Conservation (phyloP, 2,888 invertebrate species). For the Rotaria sp. region DNA sequence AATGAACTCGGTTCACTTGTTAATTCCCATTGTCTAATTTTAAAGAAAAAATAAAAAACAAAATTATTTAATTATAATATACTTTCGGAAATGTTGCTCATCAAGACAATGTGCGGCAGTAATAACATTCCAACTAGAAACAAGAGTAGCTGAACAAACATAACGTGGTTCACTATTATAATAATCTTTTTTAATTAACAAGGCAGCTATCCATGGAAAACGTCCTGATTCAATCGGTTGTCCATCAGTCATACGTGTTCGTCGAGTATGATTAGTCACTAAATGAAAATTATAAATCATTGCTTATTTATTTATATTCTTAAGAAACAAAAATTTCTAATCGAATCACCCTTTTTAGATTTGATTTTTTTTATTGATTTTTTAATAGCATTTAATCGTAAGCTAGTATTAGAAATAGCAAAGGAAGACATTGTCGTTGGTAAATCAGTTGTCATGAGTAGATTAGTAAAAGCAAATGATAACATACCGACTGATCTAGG, state of each 20-base stretch:
- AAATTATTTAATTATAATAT: neutral
- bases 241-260: neutral
- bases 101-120: slow-evolving; percentile 20
- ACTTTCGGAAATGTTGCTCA: neutral
- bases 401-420: neutral
- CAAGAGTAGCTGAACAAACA: neutral
- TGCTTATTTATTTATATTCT: neutral
- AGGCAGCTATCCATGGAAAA: neutral
- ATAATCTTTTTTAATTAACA: neutral
- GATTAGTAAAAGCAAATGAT: neutral
- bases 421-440: neutral
- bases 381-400: neutral
- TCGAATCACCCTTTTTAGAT: neutral
- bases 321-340: neutral
- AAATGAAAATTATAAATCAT: neutral
- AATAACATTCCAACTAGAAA: slow-evolving; percentile 18
- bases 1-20: neutral
- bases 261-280: neutral
- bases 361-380: neutral
- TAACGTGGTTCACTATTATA: neutral
- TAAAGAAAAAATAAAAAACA: neutral
- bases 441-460: neutral
- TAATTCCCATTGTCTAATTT: neutral
- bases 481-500: neutral
- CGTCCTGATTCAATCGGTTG: neutral